These are phyloP conservation scores for Ennomos fuscantarius DNA, from an alignment of 2,888 invertebrate species.

Conservation along the genomic window DNA sequence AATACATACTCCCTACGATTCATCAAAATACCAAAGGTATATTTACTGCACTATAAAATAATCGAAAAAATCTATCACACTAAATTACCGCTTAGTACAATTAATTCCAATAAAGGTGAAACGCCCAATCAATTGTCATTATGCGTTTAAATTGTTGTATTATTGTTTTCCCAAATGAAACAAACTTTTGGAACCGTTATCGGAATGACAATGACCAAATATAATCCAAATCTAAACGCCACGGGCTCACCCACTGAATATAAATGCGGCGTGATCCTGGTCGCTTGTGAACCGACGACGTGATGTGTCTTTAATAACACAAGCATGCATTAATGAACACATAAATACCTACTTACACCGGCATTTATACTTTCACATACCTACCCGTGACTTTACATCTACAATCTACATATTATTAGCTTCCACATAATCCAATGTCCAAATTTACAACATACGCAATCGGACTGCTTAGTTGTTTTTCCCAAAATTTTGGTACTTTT, in stretches of 20 bases:
- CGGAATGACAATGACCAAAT: slow-evolving; percentile 79
- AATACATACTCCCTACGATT: background rate
- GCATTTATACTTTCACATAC: slow-evolving; percentile 62
- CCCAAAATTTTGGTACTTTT: too few species aligned
- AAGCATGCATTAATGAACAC: slow-evolving; percentile 78
- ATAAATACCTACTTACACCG: slow-evolving; percentile 56
- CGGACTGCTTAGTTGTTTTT: background rate
- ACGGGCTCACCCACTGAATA: slow-evolving; percentile 72
- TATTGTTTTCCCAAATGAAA: slow-evolving; percentile 75
- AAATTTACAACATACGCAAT: slow-evolving; percentile 16
- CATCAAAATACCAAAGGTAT: too few species aligned
- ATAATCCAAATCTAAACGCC: slow-evolving; percentile 84
- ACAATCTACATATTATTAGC: slow-evolving; percentile 9
- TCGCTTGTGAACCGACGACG: slow-evolving; percentile 83
- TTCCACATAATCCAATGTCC: background rate
- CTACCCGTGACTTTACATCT: slow-evolving; percentile 31
- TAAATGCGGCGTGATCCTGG: slow-evolving; percentile 73
- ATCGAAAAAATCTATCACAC: background rate
- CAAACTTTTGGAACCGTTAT: slow-evolving; percentile 67
- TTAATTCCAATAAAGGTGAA: slow-evolving; percentile 25
- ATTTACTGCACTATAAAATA: too few species aligned
- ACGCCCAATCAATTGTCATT: slow-evolving; percentile 32
- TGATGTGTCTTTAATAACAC: slow-evolving; percentile 80
- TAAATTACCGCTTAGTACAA: background rate
- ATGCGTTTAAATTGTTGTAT: slow-evolving; percentile 63